phyloP scores from a whole-genome alignment of 2,797 vertebrate genomes.

The Anabas testudineus region DNA sequence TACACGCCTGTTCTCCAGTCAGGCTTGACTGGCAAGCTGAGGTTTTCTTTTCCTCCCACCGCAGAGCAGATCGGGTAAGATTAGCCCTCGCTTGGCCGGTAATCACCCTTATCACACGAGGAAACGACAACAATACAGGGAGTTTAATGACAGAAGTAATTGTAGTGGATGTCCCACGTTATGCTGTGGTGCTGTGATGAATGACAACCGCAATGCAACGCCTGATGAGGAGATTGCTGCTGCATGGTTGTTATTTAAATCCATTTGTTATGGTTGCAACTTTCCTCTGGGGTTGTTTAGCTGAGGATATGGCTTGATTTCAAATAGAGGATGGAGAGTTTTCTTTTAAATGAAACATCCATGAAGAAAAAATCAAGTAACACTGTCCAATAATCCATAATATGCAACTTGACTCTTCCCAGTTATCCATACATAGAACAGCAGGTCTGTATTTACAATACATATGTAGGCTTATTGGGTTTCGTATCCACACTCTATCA shows the following conservation, averaged over 20 bases:
- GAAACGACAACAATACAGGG: slow-evolving; percentile 72
- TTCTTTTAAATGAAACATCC: too few species aligned
- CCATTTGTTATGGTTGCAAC: slow-evolving; percentile 71
- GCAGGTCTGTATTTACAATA: slow-evolving; percentile 1
- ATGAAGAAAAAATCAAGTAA: slow-evolving; percentile 6
- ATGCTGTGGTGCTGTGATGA: slow-evolving; percentile 74
- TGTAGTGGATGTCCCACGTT: slow-evolving; percentile 76
- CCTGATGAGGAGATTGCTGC: slow-evolving; percentile 67
- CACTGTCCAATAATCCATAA: background rate
- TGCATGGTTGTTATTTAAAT: slow-evolving; percentile 67
- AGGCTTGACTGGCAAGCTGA: slow-evolving; percentile 67
- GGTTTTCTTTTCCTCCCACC: slow-evolving; percentile 72
- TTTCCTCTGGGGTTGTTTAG: slow-evolving; percentile 53
- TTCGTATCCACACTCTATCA: slow-evolving; percentile 2
- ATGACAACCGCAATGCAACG: slow-evolving; percentile 68
- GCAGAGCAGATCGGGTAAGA: slow-evolving; percentile 78
- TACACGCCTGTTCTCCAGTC: slow-evolving; percentile 34
- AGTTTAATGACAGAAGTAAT: slow-evolving; percentile 80
- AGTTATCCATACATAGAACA: background rate
- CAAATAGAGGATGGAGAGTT: slow-evolving; percentile 19
- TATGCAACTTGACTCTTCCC: background rate
- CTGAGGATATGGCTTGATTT: slow-evolving; percentile 44
- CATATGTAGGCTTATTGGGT: background rate
- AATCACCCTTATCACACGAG: slow-evolving; percentile 80
- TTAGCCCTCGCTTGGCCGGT: slow-evolving; percentile 75